Percentiles rank a stretch among this genome's conserved stretches.
Evolutionary conservation across 1,140 invertebrate species (phyloP).

Genomic region (Apis florea): DNA sequence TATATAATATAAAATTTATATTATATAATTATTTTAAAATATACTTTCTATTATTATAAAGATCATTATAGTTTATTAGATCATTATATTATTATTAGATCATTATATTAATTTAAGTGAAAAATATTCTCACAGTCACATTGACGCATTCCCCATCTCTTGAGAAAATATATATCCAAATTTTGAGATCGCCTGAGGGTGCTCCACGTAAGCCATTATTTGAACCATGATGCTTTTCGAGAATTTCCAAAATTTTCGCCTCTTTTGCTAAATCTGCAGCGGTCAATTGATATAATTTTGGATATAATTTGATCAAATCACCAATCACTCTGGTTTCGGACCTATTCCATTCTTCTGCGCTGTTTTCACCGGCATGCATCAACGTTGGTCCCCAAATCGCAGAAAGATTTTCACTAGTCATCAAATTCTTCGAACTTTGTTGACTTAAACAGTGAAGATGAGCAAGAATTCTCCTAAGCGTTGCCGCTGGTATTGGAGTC

Average conservation of each 20-base stretch:
- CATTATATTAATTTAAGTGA: background rate
- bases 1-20: too few species aligned
- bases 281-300: conserved; percentile 83
- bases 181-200: conserved; percentile 88
- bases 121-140: conserved; percentile 81
- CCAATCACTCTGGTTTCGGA: conserved; percentile 85
- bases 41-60: too few species aligned
- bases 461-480: conserved; percentile 87
- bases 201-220: conserved; percentile 81
- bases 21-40: too few species aligned
- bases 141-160: conserved; percentile 83
- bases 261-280: conserved; percentile 84
- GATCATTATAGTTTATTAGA: too few species aligned
- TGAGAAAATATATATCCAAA: conserved; percentile 87
- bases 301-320: conserved; percentile 85
- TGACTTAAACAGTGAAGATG: conserved; percentile 90
- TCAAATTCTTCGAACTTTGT: conserved; percentile 87
- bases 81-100: too few species aligned
- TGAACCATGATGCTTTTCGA: conserved; percentile 85
- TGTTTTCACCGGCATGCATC: conserved; percentile 85
- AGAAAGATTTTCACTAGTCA: conserved; percentile 90
- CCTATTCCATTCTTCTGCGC: conserved; percentile 82
- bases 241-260: conserved; percentile 85
- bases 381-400: conserved; percentile 92
- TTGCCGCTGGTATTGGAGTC: conserved; percentile 86